These are phyloP conservation scores for Catocala nupta DNA, from an alignment of 2,888 invertebrate genomes.

Conservation along the genomic window DNA sequence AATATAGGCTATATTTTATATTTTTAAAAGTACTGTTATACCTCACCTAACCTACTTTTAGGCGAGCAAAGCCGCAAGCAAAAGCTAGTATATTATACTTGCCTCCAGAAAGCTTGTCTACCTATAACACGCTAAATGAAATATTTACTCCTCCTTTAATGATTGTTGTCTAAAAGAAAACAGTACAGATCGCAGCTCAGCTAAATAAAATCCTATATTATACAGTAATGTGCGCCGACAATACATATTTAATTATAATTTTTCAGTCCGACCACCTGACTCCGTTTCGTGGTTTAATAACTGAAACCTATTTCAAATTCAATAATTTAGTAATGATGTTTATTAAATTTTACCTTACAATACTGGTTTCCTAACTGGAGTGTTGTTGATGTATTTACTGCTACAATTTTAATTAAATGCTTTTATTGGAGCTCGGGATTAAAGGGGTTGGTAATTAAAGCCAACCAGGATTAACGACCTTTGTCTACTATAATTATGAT, in stretches of 20 bases:
- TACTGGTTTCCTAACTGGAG: conserved; percentile 46
- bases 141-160: too few species aligned
- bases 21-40: too few species aligned
- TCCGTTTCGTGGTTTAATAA: conserved; percentile 33
- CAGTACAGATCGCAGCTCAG: not conserved
- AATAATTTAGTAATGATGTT: conserved; percentile 46
- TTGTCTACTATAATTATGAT: conserved; percentile 78
- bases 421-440: conserved; percentile 75
- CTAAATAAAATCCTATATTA: conserved; percentile 12
- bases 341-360: conserved; percentile 53
- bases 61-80: too few species aligned
- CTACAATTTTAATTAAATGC: conserved; percentile 79
- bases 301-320: conserved; percentile 29
- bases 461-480: conserved; percentile 78
- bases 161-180: too few species aligned
- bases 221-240: not conserved
- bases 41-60: too few species aligned
- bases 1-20: too few species aligned
- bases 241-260: not conserved
- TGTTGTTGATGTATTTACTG: conserved; percentile 62
- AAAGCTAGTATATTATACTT: too few species aligned
- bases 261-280: not conserved
- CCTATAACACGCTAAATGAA: too few species aligned
- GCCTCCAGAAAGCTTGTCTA: too few species aligned
- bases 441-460: conserved; percentile 77